Base-by-base conservation (phyloP, 2,888 invertebrate genomes). In the Aphodius sticticus region DNA sequence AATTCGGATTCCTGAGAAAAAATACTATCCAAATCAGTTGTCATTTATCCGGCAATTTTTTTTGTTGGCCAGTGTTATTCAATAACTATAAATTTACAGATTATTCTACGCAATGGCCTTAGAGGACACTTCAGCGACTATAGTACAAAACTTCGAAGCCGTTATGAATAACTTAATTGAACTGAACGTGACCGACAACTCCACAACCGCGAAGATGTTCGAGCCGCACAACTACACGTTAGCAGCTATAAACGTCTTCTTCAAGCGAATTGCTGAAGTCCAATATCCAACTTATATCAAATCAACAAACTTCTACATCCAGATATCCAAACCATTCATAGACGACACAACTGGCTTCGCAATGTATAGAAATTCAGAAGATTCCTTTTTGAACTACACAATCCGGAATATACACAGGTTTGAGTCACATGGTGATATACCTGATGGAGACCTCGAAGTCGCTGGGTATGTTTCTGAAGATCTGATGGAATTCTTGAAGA, bases 301-400 rank as follows among this genome's bases (percentile, higher is more conserved):
- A 14, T 70, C 69, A 53, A 36, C 76, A 0, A 77, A 78, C 36
- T 78, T 80, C 69, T 70, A 78, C 9, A 76, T 80, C 16, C 70
- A 78, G 70, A 80, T 80, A 14, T 76, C 80, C 14, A 78, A 78
- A 71, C 78, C 80, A 0, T 80, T 80, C 36, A n/a, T 16, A 6
- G 78, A 80, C 4, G 70, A 71, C 3, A 78, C 78, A 9, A 77
- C 76, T 6, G 80, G 80, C 36, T 71, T 80, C n/a, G 78, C 69
- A 9, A 35, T 80, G 9, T 80, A 80, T 37, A 70, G 37, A 53
- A 70, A 77, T 69, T 16, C 69, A 1, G 15, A 26, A 0, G 71
- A 77, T 71, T 76, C 76, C n/a, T 80, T 80, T 36, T 26, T 36
- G 4, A 78, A 80, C 70, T 80, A 80, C 36, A 78, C 77, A 1